Conservation (phyloP, 2,797 vertebrate genomes). For the Lagorchestes hirsutus region DNA sequence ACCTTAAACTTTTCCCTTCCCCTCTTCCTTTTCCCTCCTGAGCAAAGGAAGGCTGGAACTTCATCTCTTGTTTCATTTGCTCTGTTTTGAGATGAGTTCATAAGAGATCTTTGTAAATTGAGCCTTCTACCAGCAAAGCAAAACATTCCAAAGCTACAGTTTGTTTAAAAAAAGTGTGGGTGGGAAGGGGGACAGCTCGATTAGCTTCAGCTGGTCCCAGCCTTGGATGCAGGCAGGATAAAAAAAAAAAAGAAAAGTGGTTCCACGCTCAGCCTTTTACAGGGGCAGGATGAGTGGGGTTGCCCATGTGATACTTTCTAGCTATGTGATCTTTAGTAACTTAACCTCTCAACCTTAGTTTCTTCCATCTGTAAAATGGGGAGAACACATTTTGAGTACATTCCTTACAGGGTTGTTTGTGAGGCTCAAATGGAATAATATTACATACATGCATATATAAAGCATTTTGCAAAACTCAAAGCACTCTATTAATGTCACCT, state of each 20-base stretch:
- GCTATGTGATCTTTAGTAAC: neutral
- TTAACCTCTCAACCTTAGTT: neutral
- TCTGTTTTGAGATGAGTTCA: conserved; percentile 42
- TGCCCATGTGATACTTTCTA: neutral
- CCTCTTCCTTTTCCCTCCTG: neutral
- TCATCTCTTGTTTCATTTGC: conserved; percentile 1
- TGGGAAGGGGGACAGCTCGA: neutral
- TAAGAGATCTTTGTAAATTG: conserved; percentile 49
- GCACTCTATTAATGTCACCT: neutral
- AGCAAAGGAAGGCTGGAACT: conserved; percentile 10
- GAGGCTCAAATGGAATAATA: neutral
- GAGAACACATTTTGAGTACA: neutral
- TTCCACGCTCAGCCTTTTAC: conserved; percentile 8
- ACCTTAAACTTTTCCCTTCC: neutral
- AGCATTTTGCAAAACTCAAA: neutral
- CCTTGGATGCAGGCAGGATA: neutral
- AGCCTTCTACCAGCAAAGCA: conserved; percentile 23
- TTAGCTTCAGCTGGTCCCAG: neutral
- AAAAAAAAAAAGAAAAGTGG: neutral
- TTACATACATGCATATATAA: neutral
- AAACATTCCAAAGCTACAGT: conserved; percentile 16
- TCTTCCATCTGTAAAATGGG: neutral
- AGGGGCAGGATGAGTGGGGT: neutral
- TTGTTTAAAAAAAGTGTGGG: neutral
- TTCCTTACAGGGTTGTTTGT: neutral